Percentiles rank a stretch among this genome's conserved stretches.
Evolutionary conservation across 2,113 vertebrate species (phyloP).

Genomic region (Etheostoma cragini): DNA sequence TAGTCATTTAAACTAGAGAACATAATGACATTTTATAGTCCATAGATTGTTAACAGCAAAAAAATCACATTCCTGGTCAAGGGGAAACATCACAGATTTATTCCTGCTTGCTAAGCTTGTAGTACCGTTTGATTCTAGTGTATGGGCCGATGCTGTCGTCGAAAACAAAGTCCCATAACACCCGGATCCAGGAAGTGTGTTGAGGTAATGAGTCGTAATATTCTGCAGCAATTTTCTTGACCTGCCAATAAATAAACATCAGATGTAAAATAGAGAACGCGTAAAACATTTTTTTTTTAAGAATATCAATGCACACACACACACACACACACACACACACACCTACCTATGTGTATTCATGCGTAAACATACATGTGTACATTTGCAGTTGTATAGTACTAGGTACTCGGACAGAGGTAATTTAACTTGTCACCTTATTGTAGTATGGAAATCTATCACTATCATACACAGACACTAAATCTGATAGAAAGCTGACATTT

Average conservation of each 20-base stretch:
- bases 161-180: constrained; percentile 97
- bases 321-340: too few relatives aligned
- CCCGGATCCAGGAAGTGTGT: constrained; percentile 92
- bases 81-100: constrained; percentile 42
- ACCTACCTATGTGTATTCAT: too few relatives aligned
- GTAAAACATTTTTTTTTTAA: too few relatives aligned
- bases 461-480: not conserved
- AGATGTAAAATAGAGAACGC: not conserved
- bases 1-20: not conserved
- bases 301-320: too few relatives aligned
- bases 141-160: constrained; percentile 93
- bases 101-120: constrained; percentile 83
- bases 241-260: constrained; percentile 80
- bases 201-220: constrained; percentile 94
- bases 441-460: not conserved
- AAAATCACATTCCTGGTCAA: constrained; percentile 19
- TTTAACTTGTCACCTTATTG: not conserved
- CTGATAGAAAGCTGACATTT: not conserved
- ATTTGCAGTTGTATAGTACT: not conserved
- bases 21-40: not conserved
- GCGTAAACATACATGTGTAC: too few relatives aligned
- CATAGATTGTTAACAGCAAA: not conserved
- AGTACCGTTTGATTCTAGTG: constrained; percentile 92
- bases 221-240: constrained; percentile 95
- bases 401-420: not conserved